A percentile compares a stretch with the other conserved stretches of the same genome.
Conservation (phyloP, 2,113 vertebrate species). For the Heterocephalus glaber region DNA sequence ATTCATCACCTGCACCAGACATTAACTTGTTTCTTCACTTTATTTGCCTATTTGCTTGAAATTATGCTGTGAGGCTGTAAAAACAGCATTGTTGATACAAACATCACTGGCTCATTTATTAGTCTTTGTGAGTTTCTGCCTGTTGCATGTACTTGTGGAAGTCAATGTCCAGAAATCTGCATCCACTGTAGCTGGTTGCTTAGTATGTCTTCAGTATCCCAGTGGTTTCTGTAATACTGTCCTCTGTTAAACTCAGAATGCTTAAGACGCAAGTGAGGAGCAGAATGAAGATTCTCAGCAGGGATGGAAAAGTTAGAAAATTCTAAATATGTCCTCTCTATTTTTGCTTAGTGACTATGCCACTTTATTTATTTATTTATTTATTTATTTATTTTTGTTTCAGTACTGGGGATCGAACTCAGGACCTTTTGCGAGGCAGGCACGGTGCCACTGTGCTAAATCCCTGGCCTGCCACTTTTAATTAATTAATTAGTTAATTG, state of each 20-base stretch:
- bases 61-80: neutral
- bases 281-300: neutral
- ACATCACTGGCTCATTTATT: neutral
- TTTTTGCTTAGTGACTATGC: neutral
- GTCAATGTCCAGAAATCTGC: no score
- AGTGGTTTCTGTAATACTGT: no score
- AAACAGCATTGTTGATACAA: neutral
- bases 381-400: no score
- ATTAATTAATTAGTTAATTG: no score
- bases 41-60: neutral
- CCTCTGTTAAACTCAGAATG: neutral
- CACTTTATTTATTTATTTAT: no score
- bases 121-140: neutral
- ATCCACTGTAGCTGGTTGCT: accelerated
- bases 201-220: neutral
- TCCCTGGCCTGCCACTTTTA: no score
- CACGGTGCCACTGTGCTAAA: no score
- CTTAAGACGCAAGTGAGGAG: neutral
- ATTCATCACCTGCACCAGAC: neutral
- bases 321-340: neutral
- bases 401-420: no score
- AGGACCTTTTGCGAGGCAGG: no score
- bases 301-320: neutral
- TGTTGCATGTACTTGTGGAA: neutral
- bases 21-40: neutral